Base-by-base conservation (phyloP, 2,888 invertebrate species). In the Hypolimnas misippus region DNA sequence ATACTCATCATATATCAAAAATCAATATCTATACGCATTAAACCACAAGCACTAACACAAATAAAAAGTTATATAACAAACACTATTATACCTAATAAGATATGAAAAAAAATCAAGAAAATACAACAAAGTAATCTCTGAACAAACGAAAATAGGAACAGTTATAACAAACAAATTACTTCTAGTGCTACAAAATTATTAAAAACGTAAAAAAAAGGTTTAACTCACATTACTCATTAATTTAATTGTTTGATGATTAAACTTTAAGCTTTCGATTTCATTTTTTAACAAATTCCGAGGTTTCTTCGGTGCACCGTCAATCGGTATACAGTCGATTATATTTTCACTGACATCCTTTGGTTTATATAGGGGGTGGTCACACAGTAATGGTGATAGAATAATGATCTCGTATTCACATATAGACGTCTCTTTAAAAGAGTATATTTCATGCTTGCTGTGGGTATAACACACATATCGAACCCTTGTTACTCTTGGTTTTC, bases 351-450 rank as follows among this genome's bases (percentile, higher is more conserved):
- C 94, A 72, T 96, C 96, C 76, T 95, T 94, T 0, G 96, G 95
- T 74, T 95, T 96, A 78, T 96, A 99, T 65, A 95, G 94, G 0
- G 98, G 98, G 92, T 99, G 98, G 35, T 93, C 92, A 78, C 99
- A 99, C 0, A 99, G 92, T 8, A 96, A 86, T 0, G 97, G 96
- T 0, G 98, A 97, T 19, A 98, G 91, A 12, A 99, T 96, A 12
- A 99, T 94, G 6, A 94, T 95, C 86, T 99, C 98, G 81, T 99
- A 99, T 83, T 98, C 97, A 79, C 99, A 99, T 0, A 97, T 98
- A 0, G 97, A 96, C 0, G 95, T 96, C 85, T 99, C 99, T 78
- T 98, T 98, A 66, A 99, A 93, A 0, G 97, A 97, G 80, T 97
- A 97, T 1, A 99, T 95, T 79, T 98, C 98, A 73, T 98, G 97